These are phyloP conservation scores for Pheosia tremula DNA, from an alignment of 2,888 invertebrate genomes.

Conservation along the genomic window DNA sequence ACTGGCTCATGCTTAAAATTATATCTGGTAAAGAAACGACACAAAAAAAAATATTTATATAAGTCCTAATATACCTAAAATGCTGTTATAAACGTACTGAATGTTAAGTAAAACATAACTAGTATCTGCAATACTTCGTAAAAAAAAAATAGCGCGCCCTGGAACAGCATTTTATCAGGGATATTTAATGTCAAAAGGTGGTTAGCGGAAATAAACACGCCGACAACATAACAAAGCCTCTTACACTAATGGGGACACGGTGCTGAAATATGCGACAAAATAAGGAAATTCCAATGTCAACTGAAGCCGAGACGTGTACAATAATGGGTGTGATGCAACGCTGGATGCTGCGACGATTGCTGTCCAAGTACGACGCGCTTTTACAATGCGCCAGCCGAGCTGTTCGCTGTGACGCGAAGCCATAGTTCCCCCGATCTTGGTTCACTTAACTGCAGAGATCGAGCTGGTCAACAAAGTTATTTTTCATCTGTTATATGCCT, in stretches of 20 bases:
- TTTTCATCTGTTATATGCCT: not conserved
- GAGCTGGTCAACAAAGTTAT: not conserved
- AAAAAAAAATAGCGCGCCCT: not conserved
- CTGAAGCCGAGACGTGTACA: slow-evolving; percentile 9
- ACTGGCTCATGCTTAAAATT: no score
- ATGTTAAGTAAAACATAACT: not conserved
- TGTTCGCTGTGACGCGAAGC: not conserved
- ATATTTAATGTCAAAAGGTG: slow-evolving; percentile 25
- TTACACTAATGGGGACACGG: slow-evolving; percentile 33
- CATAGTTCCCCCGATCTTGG: no score
- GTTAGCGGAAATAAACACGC: slow-evolving; percentile 23
- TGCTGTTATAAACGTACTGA: no score
- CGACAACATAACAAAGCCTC: slow-evolving; percentile 33
- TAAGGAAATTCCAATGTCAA: slow-evolving; percentile 22
- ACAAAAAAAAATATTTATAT: no score
- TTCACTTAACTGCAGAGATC: not conserved
- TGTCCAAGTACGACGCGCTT: not conserved
- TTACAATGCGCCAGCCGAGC: not conserved
- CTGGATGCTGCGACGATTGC: slow-evolving; percentile 3
- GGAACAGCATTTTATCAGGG: slow-evolving; percentile 11
- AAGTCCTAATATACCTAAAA: no score
- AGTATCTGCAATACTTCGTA: not conserved
- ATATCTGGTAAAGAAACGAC: no score
- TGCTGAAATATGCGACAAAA: slow-evolving; percentile 30
- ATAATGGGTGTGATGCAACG: slow-evolving; percentile 11